phyloP scores from a whole-genome alignment of 1,140 invertebrate species.

The Neodiprion fabricii region DNA sequence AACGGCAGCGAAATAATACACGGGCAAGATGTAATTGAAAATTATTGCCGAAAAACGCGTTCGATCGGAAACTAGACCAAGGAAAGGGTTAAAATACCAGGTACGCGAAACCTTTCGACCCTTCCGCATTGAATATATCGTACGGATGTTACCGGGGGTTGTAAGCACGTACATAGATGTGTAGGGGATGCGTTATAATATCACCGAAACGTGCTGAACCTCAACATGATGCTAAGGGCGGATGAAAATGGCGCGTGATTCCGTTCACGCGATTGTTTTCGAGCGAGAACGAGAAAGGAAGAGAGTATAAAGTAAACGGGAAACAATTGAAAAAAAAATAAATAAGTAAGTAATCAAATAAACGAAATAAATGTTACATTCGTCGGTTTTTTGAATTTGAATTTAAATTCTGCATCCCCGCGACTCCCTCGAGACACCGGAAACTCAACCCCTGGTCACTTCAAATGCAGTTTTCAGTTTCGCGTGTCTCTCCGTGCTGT shows the following conservation, averaged over 20 bases:
- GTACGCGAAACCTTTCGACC: background rate
- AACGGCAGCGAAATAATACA: background rate
- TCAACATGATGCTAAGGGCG: background rate
- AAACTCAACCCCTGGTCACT: background rate
- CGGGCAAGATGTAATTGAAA: background rate
- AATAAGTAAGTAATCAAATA: no score
- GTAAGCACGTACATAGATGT: background rate
- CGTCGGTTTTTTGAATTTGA: conserved; percentile 45
- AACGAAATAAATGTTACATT: background rate
- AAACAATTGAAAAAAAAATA: no score
- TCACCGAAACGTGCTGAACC: background rate
- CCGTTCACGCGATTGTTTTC: background rate
- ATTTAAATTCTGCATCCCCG: conserved; percentile 49
- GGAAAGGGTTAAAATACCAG: conserved; percentile 4
- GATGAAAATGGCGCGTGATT: background rate
- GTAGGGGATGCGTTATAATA: background rate
- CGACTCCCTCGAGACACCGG: background rate
- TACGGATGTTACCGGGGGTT: background rate
- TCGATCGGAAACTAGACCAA: conserved; percentile 1
- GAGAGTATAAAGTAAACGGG: no score
- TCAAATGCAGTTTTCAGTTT: conserved; percentile 3
- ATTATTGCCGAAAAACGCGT: conserved; percentile 7
- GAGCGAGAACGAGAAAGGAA: background rate
- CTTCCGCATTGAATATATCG: background rate
- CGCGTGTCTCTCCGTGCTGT: background rate